phyloP scores from a whole-genome alignment of 2,113 vertebrate genomes.

The Eolophus roseicapilla region DNA sequence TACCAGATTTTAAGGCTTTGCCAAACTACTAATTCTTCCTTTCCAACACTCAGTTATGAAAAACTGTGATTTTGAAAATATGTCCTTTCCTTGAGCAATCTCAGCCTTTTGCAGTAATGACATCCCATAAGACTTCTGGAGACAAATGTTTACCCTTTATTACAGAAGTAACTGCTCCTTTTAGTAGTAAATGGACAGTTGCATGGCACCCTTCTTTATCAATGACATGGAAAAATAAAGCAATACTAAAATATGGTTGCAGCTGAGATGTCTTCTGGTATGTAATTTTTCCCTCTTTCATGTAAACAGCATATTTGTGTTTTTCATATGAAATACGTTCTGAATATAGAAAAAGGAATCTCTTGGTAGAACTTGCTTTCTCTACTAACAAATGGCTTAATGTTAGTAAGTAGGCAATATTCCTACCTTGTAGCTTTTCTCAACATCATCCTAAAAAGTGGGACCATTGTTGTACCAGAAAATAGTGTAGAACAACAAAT shows the following conservation, averaged over 20 bases:
- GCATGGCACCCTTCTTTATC: not conserved
- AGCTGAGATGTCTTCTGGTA: not conserved
- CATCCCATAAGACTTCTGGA: not conserved
- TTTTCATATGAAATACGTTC: not conserved
- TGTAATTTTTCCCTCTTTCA: not conserved
- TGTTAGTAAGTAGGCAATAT: not conserved
- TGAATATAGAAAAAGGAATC: not conserved
- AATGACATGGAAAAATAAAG: not conserved
- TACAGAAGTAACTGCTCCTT: not conserved
- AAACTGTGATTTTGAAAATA: not conserved
- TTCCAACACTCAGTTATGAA: not conserved
- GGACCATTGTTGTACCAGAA: not conserved
- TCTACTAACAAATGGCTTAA: not conserved
- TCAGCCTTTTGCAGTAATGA: not conserved
- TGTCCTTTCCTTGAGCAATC: not conserved
- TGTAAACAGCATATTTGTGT: not conserved
- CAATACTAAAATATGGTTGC: not conserved
- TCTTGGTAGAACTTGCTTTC: not conserved
- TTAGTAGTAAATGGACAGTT: not conserved
- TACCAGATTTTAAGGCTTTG: not conserved
- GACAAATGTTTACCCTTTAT: not conserved
- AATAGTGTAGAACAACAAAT: not conserved
- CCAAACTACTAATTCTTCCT: not conserved
- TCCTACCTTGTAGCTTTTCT: not conserved
- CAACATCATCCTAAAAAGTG: not conserved